These are phyloP conservation scores for Trimorus sp. DNA, from an alignment of 2,888 invertebrate genomes.

Conservation along the genomic window DNA sequence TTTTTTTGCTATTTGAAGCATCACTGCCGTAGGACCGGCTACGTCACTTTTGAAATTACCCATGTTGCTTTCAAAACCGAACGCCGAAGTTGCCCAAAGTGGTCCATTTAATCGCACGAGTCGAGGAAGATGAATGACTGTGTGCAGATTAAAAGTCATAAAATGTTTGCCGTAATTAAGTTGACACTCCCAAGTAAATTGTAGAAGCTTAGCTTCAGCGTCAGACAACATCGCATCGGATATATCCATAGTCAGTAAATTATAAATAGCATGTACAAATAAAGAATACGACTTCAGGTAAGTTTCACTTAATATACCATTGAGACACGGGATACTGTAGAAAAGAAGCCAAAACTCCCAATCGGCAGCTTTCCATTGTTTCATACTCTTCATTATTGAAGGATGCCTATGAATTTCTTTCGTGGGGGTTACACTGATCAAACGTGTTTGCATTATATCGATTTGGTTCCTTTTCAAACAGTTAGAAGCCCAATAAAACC, in stretches of 20 bases:
- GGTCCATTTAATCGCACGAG: conserved; percentile 39
- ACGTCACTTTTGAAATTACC: conserved; percentile 43
- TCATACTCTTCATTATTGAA: conserved; percentile 16
- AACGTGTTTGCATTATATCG: conserved; percentile 3
- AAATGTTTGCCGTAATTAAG: conserved; percentile 24
- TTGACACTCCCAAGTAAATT: conserved; percentile 50
- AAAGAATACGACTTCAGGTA: too few relatives aligned
- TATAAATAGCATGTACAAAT: too few relatives aligned
- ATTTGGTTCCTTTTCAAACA: conserved; percentile 14
- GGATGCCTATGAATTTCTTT: conserved; percentile 43
- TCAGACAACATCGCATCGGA: conserved; percentile 26
- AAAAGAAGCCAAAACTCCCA: conserved; percentile 54
- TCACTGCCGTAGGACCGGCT: conserved; percentile 43
- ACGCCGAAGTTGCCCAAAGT: conserved; percentile 38
- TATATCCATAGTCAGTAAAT: conserved; percentile 35
- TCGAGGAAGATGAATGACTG: conserved; percentile 12
- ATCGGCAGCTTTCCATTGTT: conserved; percentile 53
- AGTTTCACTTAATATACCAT: conserved; percentile 30
- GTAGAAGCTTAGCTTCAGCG: conserved; percentile 32
- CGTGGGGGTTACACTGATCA: conserved; percentile 30
- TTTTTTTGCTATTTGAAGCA: conserved; percentile 38
- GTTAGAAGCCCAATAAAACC: conserved; percentile 32
- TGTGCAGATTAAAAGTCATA: conserved; percentile 53
- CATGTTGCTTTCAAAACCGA: conserved; percentile 48
- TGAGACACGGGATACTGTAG: conserved; percentile 59